Base-by-base conservation (phyloP, 2,888 invertebrate species). In the Temnothorax ravouxi region DNA sequence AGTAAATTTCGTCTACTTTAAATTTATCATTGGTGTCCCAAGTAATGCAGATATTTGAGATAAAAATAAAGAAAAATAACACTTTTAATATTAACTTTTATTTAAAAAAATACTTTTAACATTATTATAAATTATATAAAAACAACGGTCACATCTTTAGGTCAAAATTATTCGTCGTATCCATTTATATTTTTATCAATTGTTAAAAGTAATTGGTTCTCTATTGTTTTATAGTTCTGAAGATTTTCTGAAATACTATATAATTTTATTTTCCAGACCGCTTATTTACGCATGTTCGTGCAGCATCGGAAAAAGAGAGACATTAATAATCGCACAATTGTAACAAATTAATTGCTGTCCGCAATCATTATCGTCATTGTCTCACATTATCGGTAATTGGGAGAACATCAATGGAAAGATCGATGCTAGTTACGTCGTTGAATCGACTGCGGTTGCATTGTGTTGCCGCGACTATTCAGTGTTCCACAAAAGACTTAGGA, bases 401-500 rank as follows among this genome's bases (percentile, higher is more conserved):
- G 18, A 15, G 21, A 50, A 72, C 38, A 38, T 3, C 59, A 59
- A 59, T 79, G 79, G 79, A 79, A 79, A 72, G 72, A 79, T 79
- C 79, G 74, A 72, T 79, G 74, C 59, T 11, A 47, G 21, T 21
- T 34, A 11, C 29, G 44, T 34, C 56, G 47, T 59, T 79, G 59
- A 79, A 79, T 79, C 74, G 74, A 59, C 34, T 56, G 41, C 56
- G 56, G 34, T 9, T 25, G 25, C n/a, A 79, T 79, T 79, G 79
- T 79, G 34, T 71, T 47, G 25, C 44, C 59, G 34, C 18, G 74
- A 72, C 74, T 86, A 75, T 88, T 87, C 87, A 84, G 71, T 76
- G 80, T 71, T 61, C 71, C 82, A 90, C 91, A 92, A 90, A 92
- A 88, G 86, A 84, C 79, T 77, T 85, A 77, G 87, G 87, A 90